Base-by-base conservation (phyloP, 2,797 vertebrate species). In the Heliangelus exortis region DNA sequence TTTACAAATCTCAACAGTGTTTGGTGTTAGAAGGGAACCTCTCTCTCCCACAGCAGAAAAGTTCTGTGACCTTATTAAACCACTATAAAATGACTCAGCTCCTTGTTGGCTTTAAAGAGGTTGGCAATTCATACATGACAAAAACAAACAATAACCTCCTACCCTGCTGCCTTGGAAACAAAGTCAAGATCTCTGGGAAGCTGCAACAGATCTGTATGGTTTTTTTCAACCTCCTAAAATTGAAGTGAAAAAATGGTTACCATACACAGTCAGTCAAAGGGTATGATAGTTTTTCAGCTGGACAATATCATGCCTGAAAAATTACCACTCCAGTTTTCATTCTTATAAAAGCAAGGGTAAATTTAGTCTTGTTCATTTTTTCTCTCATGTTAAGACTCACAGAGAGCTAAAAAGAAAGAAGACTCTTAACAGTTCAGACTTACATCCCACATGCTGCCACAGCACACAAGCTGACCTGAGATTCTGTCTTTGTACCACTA, bases 101-200 rank as follows among this genome's bases (percentile, higher is more conserved):
- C 53, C 66, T 73, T 36, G n/a, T 51, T 55, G 36, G 59, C 33
- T 77, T 82, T 88, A 75, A 90, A 90, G 81, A 90, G 69, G 50
- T 29, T 94, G 57, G 87, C 65, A 90, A 95, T 82, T 91, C 63
- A 57, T 57, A 91, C 45, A 58, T 39, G 57, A 87, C 72, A 95
- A 58, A 95, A 83, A 3, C 80, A 92, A 96, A 87, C 47, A 89
- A 75, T 72, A 41, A 79, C 3, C 33, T 92, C 97, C 75, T 98
- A 99, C 99, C 99, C 99, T 5, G 99, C 99, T 50, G 99, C 99
- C 96, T 97, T 98, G 91, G 99, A 97, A 96, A 98, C 98, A 76
- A 95, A 98, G 78, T 98, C 98, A 71, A 99, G 97, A 39, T 99
- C 99, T 54, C 93, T 97, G 8, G 99, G 98, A 95, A 99, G 98